Base-by-base conservation (phyloP, 2,113 vertebrate species). In the Atlantisia rogersi region DNA sequence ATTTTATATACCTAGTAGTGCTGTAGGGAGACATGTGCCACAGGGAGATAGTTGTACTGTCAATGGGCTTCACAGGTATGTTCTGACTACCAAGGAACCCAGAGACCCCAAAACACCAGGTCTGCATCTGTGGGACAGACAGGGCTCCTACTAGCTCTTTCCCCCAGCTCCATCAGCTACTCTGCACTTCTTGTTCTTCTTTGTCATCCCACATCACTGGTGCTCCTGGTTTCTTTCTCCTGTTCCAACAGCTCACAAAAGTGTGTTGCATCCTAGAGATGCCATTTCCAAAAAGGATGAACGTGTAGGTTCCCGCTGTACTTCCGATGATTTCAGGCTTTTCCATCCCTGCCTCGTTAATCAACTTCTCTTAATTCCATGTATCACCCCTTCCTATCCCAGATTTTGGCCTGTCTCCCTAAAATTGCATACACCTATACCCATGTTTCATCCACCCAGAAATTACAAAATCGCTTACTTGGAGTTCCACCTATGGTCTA, bases 21-120 rank as follows among this genome's bases (percentile, higher is more conserved):
- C 24, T n/a, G 20, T 22, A 67, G 52, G 40, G 24, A 60, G 15
- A 63, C 12, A 11, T 0, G 0, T 25, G 42, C 11, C 2, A 1
- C 26, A 64, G 63, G 18, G 53, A 53, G 37, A 46, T 21, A 35
- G 19, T 19, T 46, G 9, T 31, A 20, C 10, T 69, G 12, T 37
- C 77, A 59, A 3, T 18, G 37, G 18, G 8, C 59, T 80, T 79
- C 67, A 90, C 22, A 39, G 62, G 11, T 26, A 24, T 14, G 5
- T 44, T 56, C 31, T 75, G 39, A 42, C 28, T 24, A 26, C 53
- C 46, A 59, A 52, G 52, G 24, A 83, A 64, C 12, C 15, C 46
- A 15, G 19, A 84, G 46, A 84, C 1, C 2, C 4, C 25, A 37
- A 6, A 90, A 82, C 31, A 31, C 11, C 39, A 32, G 9, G 12